Percentiles rank a stretch among this genome's conserved stretches.
Evolutionary conservation across 2,888 invertebrate genomes (phyloP).

Genomic region (Pyrgus malvae): DNA sequence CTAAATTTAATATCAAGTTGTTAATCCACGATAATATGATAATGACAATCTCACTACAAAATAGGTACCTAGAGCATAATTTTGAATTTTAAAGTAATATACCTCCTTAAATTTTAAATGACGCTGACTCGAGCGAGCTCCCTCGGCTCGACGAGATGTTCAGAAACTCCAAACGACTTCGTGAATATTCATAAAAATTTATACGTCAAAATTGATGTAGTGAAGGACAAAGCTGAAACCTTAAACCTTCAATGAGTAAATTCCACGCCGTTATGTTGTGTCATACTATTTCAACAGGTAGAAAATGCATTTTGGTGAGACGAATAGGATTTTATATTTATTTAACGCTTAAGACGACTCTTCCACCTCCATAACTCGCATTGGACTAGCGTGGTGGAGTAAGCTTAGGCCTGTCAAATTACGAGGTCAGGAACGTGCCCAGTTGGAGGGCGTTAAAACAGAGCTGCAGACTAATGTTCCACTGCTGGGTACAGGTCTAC

Average conservation of each 20-base stretch:
- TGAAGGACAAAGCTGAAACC: conserved; percentile 15
- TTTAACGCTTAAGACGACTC: no score
- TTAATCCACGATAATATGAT: background rate
- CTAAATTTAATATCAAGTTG: no score
- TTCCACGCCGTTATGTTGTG: no score
- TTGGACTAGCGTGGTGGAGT: no score
- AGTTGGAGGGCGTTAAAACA: no score
- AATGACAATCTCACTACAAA: background rate
- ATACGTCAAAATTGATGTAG: background rate
- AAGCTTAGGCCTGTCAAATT: no score
- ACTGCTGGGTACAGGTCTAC: no score
- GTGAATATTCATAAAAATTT: conserved; percentile 37
- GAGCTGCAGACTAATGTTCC: no score
- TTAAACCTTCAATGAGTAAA: conserved; percentile 1
- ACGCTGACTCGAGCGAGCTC: conserved; percentile 13
- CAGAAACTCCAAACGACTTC: conserved; percentile 24
- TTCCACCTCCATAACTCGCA: no score
- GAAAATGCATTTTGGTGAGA: background rate
- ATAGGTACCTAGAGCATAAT: background rate
- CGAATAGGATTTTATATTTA: no score
- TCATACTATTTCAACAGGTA: background rate
- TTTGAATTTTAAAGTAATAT: conserved; percentile 6
- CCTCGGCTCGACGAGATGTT: conserved; percentile 11
- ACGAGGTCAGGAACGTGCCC: no score
- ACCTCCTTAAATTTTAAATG: conserved; percentile 20